phyloP scores from a whole-genome alignment of 2,797 vertebrate species.

The Aplochiton taeniatus region DNA sequence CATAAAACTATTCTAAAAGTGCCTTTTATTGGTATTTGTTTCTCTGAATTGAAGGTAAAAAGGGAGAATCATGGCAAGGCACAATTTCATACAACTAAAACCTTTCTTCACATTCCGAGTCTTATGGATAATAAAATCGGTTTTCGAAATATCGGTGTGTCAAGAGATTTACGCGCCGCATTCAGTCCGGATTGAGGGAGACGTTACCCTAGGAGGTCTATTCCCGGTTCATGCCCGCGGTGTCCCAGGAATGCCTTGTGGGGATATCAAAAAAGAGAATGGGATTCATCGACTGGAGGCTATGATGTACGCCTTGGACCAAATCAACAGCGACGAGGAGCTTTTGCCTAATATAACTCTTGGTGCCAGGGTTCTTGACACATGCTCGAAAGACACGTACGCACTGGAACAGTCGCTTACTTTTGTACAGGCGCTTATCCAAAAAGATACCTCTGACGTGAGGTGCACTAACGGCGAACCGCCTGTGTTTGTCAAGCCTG shows the following conservation, averaged over 20 bases:
- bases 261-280: constrained; percentile 91
- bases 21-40: constrained; percentile 25
- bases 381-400: constrained; percentile 94
- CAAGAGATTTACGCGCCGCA: constrained; percentile 95
- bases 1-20: constrained; percentile 52
- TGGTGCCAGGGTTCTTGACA: constrained; percentile 92
- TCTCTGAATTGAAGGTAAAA: constrained; percentile 11
- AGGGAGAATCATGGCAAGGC: constrained; percentile 50
- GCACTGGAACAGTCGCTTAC: constrained; percentile 95
- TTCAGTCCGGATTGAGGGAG: constrained; percentile 92
- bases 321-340: constrained; percentile 92
- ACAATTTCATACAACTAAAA: constrained; percentile 12
- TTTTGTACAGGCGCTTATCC: constrained; percentile 95
- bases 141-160: constrained; percentile 69
- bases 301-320: constrained; percentile 94
- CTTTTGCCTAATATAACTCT: constrained; percentile 93
- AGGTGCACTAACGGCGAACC: constrained; percentile 94
- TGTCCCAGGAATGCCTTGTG: constrained; percentile 82
- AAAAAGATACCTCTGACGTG: constrained; percentile 95
- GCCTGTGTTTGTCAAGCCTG: constrained; percentile 90
- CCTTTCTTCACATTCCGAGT: constrained; percentile 50
- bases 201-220: constrained; percentile 93
- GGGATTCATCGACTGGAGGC: constrained; percentile 96
- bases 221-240: constrained; percentile 93
- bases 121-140: constrained; percentile 63